A percentile compares a stretch with the other conserved stretches of the same genome.
These are phyloP conservation scores for Sebastes taczanowskii DNA, from an alignment of 2,797 vertebrate species.

Conservation along the genomic window DNA sequence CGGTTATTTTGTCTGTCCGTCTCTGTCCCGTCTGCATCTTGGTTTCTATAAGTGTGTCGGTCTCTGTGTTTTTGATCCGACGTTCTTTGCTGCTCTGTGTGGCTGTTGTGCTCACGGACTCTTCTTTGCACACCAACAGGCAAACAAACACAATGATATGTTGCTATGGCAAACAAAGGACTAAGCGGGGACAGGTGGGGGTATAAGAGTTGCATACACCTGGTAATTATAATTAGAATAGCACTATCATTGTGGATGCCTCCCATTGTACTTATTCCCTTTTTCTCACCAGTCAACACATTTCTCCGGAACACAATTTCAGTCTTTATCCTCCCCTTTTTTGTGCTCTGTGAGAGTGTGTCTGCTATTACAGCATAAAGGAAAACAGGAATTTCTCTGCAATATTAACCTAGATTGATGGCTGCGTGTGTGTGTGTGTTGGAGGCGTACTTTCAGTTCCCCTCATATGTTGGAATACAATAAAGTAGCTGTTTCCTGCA, in stretches of 20 bases:
- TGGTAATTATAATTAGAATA: background rate
- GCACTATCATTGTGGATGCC: background rate
- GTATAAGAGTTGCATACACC: slow-evolving; percentile 4
- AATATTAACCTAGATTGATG: background rate
- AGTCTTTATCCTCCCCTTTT: background rate
- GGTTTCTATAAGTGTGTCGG: background rate
- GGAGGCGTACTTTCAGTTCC: background rate
- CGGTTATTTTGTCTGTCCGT: slow-evolving; percentile 1
- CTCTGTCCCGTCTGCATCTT: background rate
- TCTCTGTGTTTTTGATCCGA: slow-evolving; percentile 3
- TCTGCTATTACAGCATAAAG: background rate
- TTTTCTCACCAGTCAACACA: slow-evolving; percentile 6
- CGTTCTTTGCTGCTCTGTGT: background rate
- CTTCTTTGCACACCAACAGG: slow-evolving; percentile 5
- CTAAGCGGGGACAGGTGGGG: slow-evolving; percentile 13
- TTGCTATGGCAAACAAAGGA: slow-evolving; percentile 60
- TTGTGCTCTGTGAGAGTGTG: background rate
- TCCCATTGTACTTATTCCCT: background rate
- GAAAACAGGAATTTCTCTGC: background rate
- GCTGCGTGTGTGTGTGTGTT: background rate
- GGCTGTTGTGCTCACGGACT: background rate
- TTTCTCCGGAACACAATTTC: background rate
- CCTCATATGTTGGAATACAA: background rate
- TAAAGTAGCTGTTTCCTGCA: background rate
- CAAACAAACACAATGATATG: slow-evolving; percentile 20